Conservation (phyloP, 1,140 invertebrate genomes). For the Tetraneura akinire region DNA sequence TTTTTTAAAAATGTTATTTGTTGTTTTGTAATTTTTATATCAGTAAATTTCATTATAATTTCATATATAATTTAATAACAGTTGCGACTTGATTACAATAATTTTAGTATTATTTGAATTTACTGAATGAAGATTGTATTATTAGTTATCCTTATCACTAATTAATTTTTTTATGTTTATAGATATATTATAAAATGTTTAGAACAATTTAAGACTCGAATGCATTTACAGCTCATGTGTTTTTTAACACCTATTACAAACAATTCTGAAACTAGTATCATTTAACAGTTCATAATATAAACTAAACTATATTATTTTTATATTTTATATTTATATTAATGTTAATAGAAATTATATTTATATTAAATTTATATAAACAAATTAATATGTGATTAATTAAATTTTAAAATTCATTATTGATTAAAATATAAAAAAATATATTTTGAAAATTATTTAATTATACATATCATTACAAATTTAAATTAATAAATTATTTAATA, state of each 20-base stretch:
- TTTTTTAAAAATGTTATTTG: conserved; percentile 14
- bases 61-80: neutral
- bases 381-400: too few relatives aligned
- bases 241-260: conserved; percentile 44
- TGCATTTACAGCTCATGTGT: conserved; percentile 55
- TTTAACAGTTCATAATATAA: neutral
- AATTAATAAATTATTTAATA: too few relatives aligned
- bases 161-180: conserved; percentile 23
- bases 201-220: conserved; percentile 54
- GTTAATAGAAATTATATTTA: neutral
- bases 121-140: too few relatives aligned
- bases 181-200: conserved; percentile 53
- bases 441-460: too few relatives aligned
- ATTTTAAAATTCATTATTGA: too few relatives aligned
- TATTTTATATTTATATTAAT: neutral
- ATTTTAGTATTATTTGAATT: neutral
- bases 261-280: conserved; percentile 34
- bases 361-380: neutral
- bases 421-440: too few relatives aligned
- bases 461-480: too few relatives aligned
- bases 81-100: neutral
- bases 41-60: too few relatives aligned
- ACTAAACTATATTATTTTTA: neutral
- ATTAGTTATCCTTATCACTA: too few relatives aligned
- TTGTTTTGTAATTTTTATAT: neutral